Evolutionary conservation across 37 sponge, comb jelly and placozoan genomes (phyloP).

Genomic region (Crambe crambe): DNA sequence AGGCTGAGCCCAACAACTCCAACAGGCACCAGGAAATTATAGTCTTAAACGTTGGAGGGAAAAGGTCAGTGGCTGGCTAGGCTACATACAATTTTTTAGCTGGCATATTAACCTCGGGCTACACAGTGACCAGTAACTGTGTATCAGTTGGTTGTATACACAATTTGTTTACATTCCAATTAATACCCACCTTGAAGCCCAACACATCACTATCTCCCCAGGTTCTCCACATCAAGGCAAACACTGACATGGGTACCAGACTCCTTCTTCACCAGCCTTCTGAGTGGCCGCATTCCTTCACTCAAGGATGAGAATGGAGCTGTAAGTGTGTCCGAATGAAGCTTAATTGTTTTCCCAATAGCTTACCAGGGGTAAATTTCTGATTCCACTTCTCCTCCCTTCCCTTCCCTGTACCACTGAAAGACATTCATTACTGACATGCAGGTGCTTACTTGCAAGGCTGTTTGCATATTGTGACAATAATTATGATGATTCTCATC

Average conservation of each 20-base stretch:
- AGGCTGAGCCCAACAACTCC: too few species aligned
- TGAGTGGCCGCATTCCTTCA: constrained; percentile 94
- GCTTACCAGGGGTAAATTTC: neutral
- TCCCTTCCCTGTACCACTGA: too few species aligned
- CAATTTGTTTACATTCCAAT: neutral
- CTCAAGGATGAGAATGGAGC: constrained; percentile 92
- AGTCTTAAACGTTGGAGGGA: constrained; percentile 92
- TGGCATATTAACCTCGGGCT: too few species aligned
- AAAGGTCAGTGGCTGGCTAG: constrained; percentile 44
- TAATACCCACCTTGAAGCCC: constrained; percentile 2
- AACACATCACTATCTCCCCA: too few species aligned
- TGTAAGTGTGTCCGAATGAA: constrained; percentile 40
- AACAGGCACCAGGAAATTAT: constrained; percentile 66
- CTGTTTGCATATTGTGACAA: neutral
- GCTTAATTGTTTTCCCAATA: neutral
- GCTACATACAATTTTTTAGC: neutral
- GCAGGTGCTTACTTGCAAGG: too few species aligned
- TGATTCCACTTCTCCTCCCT: neutral
- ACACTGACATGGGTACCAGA: constrained; percentile 94
- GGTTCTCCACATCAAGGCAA: constrained; percentile 89
- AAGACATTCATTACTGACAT: too few species aligned
- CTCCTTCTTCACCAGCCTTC: constrained; percentile 91
- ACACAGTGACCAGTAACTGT: too few species aligned
- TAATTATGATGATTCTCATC: neutral
- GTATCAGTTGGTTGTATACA: neutral